A percentile compares a stretch with the other conserved stretches of the same genome.
Evolutionary conservation across 2,888 invertebrate genomes (phyloP).

Genomic region (Toxonevra muliebris): DNA sequence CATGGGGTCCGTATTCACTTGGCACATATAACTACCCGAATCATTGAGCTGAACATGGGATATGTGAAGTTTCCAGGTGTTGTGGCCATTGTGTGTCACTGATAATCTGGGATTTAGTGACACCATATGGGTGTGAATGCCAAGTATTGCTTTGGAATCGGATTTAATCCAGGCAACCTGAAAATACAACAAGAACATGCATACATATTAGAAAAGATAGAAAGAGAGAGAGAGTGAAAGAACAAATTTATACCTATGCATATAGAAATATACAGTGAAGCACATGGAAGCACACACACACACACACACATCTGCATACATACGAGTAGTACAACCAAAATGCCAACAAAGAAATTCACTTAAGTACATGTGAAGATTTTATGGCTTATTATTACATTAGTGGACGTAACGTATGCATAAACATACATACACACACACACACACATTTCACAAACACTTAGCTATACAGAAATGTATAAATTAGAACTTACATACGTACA

Average conservation of each 20-base stretch:
- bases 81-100: conserved; percentile 91
- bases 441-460: not conserved
- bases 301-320: not conserved
- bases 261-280: not conserved
- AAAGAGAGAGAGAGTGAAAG: not conserved
- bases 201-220: not conserved
- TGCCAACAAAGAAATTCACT: conserved; percentile 32
- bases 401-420: not conserved
- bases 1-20: conserved; percentile 92
- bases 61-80: conserved; percentile 92
- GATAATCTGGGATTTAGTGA: conserved; percentile 86
- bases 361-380: conserved; percentile 38
- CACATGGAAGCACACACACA: not conserved
- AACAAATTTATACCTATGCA: too few species aligned
- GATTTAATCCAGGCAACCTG: conserved; percentile 95
- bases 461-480: too few species aligned
- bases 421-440: not conserved
- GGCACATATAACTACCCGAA: conserved; percentile 94
- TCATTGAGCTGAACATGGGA: conserved; percentile 90
- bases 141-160: conserved; percentile 87
- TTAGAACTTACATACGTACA: not conserved
- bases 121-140: conserved; percentile 90
- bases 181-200: conserved; percentile 50
- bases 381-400: conserved; percentile 43
- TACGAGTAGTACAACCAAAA: conserved; percentile 24